phyloP scores from a whole-genome alignment of 2,113 vertebrate species.

The Anseranas semipalmata region DNA sequence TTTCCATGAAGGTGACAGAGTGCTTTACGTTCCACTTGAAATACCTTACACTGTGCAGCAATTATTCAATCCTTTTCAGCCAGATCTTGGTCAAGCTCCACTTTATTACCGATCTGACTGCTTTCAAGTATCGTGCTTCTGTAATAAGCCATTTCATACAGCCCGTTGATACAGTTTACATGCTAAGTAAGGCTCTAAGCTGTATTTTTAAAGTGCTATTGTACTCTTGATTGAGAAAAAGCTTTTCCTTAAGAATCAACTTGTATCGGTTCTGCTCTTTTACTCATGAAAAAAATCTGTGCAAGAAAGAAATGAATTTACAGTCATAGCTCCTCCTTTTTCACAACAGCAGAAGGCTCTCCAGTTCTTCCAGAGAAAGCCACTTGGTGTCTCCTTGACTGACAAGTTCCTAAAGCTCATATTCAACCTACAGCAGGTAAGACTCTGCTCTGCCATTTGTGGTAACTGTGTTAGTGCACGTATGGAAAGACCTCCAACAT shows the following conservation, averaged over 20 bases:
- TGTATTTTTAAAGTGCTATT: neutral
- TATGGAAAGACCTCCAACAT: neutral
- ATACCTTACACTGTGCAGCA: neutral
- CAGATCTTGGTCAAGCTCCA: neutral
- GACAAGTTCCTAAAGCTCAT: neutral
- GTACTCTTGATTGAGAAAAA: neutral
- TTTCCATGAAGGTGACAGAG: constrained; percentile 1
- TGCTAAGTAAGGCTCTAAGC: neutral
- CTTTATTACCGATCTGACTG: neutral
- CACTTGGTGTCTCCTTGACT: neutral
- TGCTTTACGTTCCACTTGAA: neutral
- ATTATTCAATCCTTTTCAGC: neutral
- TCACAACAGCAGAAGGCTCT: neutral
- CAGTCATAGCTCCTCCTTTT: neutral
- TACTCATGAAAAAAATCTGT: neutral
- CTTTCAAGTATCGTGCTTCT: neutral
- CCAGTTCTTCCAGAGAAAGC: neutral
- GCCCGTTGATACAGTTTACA: neutral
- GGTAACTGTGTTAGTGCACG: neutral
- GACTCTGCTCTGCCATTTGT: neutral
- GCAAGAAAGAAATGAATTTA: neutral
- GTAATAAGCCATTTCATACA: neutral
- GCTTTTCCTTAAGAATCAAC: neutral
- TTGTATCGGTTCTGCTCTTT: neutral
- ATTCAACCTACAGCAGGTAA: neutral